These are phyloP conservation scores for Ommatoiulus sabulosus DNA, from an alignment of 2,888 invertebrate genomes.

Conservation along the genomic window DNA sequence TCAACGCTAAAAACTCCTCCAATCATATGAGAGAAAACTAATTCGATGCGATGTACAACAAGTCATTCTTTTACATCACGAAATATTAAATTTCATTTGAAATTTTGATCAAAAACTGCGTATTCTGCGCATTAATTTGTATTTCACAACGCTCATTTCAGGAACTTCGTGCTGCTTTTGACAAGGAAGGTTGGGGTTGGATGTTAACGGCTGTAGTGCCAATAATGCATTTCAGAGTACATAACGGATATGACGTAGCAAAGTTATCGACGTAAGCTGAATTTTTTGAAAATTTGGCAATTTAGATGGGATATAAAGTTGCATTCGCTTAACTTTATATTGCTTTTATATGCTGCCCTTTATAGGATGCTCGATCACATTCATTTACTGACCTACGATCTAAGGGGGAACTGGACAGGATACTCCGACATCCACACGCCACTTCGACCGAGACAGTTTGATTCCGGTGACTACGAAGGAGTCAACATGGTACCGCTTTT, in stretches of 20 bases:
- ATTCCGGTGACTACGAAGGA: conserved; percentile 60
- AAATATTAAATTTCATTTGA: not conserved
- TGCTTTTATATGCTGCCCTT: not conserved
- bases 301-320: not conserved
- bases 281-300: no score
- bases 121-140: not conserved
- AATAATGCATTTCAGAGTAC: conserved; percentile 59
- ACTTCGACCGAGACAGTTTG: conserved; percentile 61
- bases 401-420: conserved; percentile 66
- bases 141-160: conserved; percentile 23
- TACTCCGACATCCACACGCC: conserved; percentile 66
- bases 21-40: no score
- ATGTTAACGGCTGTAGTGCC: conserved; percentile 60
- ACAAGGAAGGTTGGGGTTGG: conserved; percentile 59
- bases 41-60: not conserved
- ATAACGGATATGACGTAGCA: conserved; percentile 61
- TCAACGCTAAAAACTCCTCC: no score
- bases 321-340: no score
- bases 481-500: conserved; percentile 60
- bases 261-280: conserved; percentile 57
- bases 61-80: not conserved
- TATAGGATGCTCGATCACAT: conserved; percentile 60
- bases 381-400: conserved; percentile 63
- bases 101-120: not conserved
- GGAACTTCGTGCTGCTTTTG: conserved; percentile 59